A percentile compares a stretch with the other conserved stretches of the same genome.
These are phyloP conservation scores for Kobus ellipsiprymnus DNA, from an alignment of 2,113 vertebrate species.

Conservation along the genomic window DNA sequence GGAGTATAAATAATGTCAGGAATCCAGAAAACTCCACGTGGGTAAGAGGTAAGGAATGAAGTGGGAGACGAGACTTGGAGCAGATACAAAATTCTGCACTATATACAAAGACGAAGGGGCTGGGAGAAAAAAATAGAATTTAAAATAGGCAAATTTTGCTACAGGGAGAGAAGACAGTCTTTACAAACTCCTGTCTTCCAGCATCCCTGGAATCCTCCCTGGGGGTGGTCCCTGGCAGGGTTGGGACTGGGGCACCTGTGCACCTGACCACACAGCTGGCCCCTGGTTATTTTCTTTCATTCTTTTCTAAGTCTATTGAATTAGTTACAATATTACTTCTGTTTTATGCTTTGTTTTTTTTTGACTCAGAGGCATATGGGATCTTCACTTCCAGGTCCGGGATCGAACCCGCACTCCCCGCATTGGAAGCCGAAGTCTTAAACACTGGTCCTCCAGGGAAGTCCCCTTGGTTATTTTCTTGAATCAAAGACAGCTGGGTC, in stretches of 20 bases:
- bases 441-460: neutral
- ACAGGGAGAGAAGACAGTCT: neutral
- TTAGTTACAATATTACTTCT: neutral
- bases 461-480: neutral
- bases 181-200: neutral
- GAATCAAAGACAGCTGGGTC: neutral
- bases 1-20: fast-evolving
- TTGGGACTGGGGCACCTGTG: fast-evolving
- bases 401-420: neutral
- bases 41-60: neutral
- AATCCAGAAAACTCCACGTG: neutral
- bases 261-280: neutral
- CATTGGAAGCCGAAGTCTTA: neutral
- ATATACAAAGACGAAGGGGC: no score
- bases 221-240: neutral
- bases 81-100: neutral
- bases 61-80: fast-evolving
- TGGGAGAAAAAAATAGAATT: neutral
- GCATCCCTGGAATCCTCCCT: neutral
- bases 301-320: neutral
- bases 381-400: neutral
- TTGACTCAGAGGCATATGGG: neutral
- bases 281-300: neutral
- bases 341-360: neutral
- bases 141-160: neutral